A percentile compares a stretch with the other conserved stretches of the same genome.
Evolutionary conservation across 2,797 vertebrate genomes (phyloP).

Genomic region (Micrastur ruficollis): DNA sequence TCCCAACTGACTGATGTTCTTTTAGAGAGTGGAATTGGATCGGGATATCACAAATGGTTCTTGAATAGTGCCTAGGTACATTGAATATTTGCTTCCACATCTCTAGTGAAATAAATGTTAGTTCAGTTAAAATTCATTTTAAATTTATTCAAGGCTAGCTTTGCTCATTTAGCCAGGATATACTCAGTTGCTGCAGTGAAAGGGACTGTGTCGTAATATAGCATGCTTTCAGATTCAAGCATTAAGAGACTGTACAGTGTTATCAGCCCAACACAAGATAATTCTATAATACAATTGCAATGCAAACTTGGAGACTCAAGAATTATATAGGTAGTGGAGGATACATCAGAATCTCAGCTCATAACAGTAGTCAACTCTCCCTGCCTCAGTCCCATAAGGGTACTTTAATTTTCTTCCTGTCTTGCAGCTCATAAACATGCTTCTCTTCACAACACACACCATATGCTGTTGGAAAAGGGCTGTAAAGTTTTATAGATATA

Average conservation of each 20-base stretch:
- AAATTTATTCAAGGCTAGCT: background rate
- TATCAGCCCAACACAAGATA: background rate
- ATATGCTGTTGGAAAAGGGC: slow-evolving; percentile 68
- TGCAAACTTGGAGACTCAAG: slow-evolving; percentile 3
- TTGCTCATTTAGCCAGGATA: background rate
- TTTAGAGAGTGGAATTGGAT: background rate
- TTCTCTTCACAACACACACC: slow-evolving; percentile 71
- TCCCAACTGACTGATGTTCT: background rate
- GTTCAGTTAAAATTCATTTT: background rate
- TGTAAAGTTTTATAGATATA: slow-evolving; percentile 75
- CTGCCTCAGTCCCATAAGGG: slow-evolving; percentile 48
- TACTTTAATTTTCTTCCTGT: slow-evolving; percentile 71
- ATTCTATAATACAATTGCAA: background rate
- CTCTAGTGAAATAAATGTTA: background rate
- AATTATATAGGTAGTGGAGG: background rate
- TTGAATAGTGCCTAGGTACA: background rate
- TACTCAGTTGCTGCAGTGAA: background rate
- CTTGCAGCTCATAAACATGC: slow-evolving; percentile 71
- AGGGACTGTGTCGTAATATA: background rate
- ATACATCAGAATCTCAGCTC: slow-evolving; percentile 20
- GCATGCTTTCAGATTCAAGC: background rate
- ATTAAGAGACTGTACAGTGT: background rate
- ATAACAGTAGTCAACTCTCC: background rate
- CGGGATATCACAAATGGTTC: background rate
- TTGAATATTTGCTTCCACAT: background rate